A percentile compares a stretch with the other conserved stretches of the same genome.
phyloP scores from a whole-genome alignment of 2,888 invertebrate genomes.

The Sicus ferrugineus region DNA sequence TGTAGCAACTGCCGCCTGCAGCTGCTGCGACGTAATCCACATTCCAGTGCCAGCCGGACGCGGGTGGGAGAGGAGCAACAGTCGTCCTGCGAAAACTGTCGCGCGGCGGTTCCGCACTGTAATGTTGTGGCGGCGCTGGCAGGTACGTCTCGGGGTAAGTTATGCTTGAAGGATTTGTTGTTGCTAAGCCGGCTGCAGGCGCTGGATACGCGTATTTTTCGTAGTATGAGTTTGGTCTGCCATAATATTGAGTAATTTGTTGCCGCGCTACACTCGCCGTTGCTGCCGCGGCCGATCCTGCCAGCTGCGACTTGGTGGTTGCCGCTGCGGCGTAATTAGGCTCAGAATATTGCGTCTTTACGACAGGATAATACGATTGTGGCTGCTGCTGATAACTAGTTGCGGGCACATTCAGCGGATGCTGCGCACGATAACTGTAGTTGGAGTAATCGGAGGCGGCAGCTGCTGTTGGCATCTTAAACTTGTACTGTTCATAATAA shows the following conservation, averaged over 20 bases:
- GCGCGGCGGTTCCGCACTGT: slow-evolving; percentile 23
- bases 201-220: slow-evolving; percentile 47
- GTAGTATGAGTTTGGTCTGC: slow-evolving; percentile 42
- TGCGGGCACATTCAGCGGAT: slow-evolving; percentile 13
- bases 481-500: slow-evolving; percentile 51
- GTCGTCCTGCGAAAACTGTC: slow-evolving; percentile 49
- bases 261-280: slow-evolving; percentile 42
- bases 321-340: slow-evolving; percentile 45
- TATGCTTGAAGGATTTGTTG: neutral
- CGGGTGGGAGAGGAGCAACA: slow-evolving; percentile 28
- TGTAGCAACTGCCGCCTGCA: slow-evolving; percentile 44
- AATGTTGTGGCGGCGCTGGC: slow-evolving; percentile 20
- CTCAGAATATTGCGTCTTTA: slow-evolving; percentile 49
- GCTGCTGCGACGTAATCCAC: slow-evolving; percentile 45
- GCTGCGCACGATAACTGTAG: slow-evolving; percentile 34
- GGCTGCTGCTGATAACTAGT: slow-evolving; percentile 41
- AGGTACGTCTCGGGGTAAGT: slow-evolving; percentile 24
- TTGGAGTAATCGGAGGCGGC: slow-evolving; percentile 28
- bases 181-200: slow-evolving; percentile 26
- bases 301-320: slow-evolving; percentile 43
- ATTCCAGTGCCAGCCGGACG: slow-evolving; percentile 50
- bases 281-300: neutral
- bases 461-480: slow-evolving; percentile 45
- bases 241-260: slow-evolving; percentile 32
- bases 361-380: slow-evolving; percentile 43